Conservation (phyloP, 2,888 invertebrate genomes). For the Sphaerophoria taeniata region DNA sequence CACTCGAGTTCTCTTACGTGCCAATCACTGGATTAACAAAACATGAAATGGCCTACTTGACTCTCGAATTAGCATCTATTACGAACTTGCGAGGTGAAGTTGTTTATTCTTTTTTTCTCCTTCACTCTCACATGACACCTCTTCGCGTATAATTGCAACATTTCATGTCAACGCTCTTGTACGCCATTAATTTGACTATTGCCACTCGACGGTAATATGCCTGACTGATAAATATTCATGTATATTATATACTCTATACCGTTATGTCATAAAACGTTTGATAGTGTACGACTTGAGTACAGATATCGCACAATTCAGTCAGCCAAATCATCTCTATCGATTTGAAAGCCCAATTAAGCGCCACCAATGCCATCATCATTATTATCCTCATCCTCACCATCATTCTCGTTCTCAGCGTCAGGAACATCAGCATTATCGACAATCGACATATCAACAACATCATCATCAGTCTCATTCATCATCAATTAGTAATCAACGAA, state of each 20-base stretch:
- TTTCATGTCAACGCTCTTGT: constrained; percentile 61
- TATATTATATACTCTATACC: constrained; percentile 1
- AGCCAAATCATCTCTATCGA: constrained; percentile 63
- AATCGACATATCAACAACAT: constrained; percentile 27
- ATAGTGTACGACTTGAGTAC: constrained; percentile 19
- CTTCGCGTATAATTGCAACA: constrained; percentile 66
- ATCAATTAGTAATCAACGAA: constrained; percentile 70
- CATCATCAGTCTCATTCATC: constrained; percentile 68
- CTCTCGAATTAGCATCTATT: constrained; percentile 66
- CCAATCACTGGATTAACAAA: constrained; percentile 24
- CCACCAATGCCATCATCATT: constrained; percentile 63
- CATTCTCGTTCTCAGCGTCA: constrained; percentile 11
- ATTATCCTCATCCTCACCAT: constrained; percentile 13
- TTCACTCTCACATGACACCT: constrained; percentile 49
- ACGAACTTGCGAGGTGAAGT: constrained; percentile 20
- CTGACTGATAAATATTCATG: constrained; percentile 18
- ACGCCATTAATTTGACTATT: constrained; percentile 23
- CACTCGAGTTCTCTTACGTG: constrained; percentile 32
- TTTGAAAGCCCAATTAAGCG: constrained; percentile 72
- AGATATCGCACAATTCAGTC: constrained; percentile 40
- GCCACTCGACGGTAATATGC: too few species aligned
- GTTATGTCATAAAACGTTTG: not conserved
- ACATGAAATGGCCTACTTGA: constrained; percentile 52
- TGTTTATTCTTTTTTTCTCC: constrained; percentile 11
- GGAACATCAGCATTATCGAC: constrained; percentile 13